Percentiles rank a stretch among this genome's conserved stretches.
Conservation (phyloP, 1,140 invertebrate genomes). For the Drosophila kanapiae region DNA sequence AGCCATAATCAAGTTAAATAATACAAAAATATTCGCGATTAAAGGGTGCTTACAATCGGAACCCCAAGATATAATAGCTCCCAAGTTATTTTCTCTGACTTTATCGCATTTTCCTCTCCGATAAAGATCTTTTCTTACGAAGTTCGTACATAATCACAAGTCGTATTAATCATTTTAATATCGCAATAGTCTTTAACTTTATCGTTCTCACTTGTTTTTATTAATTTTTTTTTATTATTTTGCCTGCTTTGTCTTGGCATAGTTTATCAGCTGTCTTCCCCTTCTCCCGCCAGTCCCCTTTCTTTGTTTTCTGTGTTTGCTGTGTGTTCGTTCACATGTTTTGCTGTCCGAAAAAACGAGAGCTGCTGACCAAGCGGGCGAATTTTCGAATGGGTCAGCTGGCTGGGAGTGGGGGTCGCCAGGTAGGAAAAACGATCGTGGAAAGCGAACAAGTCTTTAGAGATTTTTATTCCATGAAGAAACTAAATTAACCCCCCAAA, state of each 20-base stretch:
- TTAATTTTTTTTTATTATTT: slow-evolving; percentile 11
- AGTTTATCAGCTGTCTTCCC: slow-evolving; percentile 40
- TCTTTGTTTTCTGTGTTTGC: slow-evolving; percentile 55
- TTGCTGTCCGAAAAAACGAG: slow-evolving; percentile 39
- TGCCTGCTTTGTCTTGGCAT: slow-evolving; percentile 46
- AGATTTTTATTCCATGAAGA: background rate
- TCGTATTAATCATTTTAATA: slow-evolving; percentile 19
- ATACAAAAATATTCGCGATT: background rate
- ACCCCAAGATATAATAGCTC: background rate
- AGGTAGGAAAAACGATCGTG: slow-evolving; percentile 40
- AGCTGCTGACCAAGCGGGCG: slow-evolving; percentile 33
- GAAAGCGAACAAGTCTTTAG: slow-evolving; percentile 8
- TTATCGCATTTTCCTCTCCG: background rate
- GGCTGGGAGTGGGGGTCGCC: slow-evolving; percentile 7
- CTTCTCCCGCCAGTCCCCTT: slow-evolving; percentile 2
- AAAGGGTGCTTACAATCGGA: background rate
- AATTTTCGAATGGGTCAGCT: slow-evolving; percentile 36
- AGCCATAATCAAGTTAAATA: background rate
- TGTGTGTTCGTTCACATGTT: slow-evolving; percentile 57
- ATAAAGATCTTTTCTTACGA: background rate
- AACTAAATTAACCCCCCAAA: no score
- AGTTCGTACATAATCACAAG: background rate
- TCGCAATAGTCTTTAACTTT: slow-evolving; percentile 25
- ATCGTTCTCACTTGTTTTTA: slow-evolving; percentile 21
- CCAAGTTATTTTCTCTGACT: background rate